Conservation (phyloP, 2,113 vertebrate species). For the Prunella fulvescens region DNA sequence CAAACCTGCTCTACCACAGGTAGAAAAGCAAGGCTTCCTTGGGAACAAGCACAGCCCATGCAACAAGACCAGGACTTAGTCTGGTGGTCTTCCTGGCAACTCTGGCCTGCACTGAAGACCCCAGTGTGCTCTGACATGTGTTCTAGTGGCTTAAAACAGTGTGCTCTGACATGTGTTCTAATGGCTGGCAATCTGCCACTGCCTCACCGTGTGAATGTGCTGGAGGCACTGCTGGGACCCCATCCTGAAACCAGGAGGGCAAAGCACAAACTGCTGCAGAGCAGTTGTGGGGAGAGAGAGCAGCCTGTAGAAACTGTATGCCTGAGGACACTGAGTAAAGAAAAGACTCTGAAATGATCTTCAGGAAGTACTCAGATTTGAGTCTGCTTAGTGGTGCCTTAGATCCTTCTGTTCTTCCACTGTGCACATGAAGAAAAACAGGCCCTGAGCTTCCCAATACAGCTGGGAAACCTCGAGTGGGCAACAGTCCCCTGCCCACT, state of each 20-base stretch:
- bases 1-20: background rate
- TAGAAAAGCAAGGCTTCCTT: background rate
- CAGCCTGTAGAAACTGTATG: background rate
- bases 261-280: background rate
- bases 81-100: background rate
- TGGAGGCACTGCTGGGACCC: background rate
- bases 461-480: background rate
- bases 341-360: background rate
- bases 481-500: background rate
- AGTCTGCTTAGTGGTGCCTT: background rate
- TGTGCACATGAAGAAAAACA: background rate
- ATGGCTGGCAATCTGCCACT: background rate
- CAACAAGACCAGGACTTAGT: background rate
- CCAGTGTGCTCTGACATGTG: background rate
- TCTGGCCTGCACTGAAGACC: background rate
- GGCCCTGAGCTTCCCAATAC: background rate
- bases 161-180: background rate
- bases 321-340: background rate
- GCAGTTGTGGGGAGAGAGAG: background rate
- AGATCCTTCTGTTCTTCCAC: background rate
- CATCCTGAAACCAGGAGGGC: background rate
- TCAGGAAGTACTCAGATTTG: background rate
- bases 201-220: accelerated
- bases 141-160: background rate
- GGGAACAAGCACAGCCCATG: background rate